Percentiles rank a stretch among this genome's conserved stretches.
These are phyloP conservation scores for Dendrocincla fuliginosa DNA, from an alignment of 2,797 vertebrate species.

Conservation along the genomic window DNA sequence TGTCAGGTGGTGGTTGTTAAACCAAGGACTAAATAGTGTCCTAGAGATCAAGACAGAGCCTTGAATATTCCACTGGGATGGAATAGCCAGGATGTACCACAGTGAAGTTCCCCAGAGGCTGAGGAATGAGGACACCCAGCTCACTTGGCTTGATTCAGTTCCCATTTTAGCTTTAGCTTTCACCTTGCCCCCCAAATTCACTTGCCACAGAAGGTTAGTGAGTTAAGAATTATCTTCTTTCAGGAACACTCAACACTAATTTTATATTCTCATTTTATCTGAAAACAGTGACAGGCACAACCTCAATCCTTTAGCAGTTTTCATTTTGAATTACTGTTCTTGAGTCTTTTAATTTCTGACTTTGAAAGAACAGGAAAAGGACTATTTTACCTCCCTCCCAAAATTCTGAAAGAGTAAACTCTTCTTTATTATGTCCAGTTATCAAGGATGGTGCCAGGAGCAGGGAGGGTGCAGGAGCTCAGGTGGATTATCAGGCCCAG, in stretches of 20 bases:
- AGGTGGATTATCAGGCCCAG: background rate
- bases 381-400: background rate
- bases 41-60: background rate
- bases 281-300: background rate
- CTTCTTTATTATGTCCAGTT: background rate
- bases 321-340: background rate
- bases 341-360: background rate
- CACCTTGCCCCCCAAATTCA: background rate
- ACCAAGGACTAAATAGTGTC: background rate
- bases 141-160: background rate
- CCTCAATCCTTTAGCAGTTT: background rate
- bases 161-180: slow-evolving; percentile 32
- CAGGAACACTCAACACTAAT: background rate
- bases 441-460: background rate
- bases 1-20: background rate
- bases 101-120: background rate
- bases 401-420: background rate
- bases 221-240: background rate
- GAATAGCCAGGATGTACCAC: background rate
- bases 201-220: background rate
- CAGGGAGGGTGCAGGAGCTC: background rate
- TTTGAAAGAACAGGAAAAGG: background rate
- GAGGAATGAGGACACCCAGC: slow-evolving; percentile 5
- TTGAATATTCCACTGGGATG: background rate
- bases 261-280: background rate